phyloP scores from a whole-genome alignment of 2,888 invertebrate genomes.

The Hoplodrina ambigua region DNA sequence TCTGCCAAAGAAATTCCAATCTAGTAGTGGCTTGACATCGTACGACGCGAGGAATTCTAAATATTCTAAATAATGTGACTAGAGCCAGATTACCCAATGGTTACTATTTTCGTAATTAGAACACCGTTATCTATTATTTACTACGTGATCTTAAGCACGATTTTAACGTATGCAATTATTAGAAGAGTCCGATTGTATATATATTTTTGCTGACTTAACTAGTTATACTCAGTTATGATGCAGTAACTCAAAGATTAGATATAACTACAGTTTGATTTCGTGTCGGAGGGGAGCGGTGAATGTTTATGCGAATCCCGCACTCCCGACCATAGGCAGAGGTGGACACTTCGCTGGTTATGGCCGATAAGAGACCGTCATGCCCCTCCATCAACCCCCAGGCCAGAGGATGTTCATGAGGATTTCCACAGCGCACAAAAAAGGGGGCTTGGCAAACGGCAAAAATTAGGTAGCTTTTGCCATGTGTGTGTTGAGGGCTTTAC shows the following conservation, averaged over 20 bases:
- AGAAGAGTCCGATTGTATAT: background rate
- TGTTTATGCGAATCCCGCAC: too few relatives aligned
- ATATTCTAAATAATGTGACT: slow-evolving; percentile 23
- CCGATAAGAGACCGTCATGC: too few relatives aligned
- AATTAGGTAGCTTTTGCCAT: background rate
- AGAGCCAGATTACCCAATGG: slow-evolving; percentile 9
- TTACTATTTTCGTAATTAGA: slow-evolving; percentile 29
- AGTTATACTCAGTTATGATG: background rate
- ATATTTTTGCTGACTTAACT: background rate
- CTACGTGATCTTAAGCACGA: slow-evolving; percentile 48
- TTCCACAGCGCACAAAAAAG: too few relatives aligned
- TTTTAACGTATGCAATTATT: slow-evolving; percentile 19
- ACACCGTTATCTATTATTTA: slow-evolving; percentile 23
- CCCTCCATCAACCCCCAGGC: too few relatives aligned
- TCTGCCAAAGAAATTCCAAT: slow-evolving; percentile 30
- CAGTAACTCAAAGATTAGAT: background rate
- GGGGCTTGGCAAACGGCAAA: too few relatives aligned
- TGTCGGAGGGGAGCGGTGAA: too few relatives aligned
- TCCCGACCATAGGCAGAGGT: too few relatives aligned
- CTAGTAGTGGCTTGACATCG: slow-evolving; percentile 2
- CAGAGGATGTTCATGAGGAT: too few relatives aligned
- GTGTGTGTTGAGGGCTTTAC: background rate
- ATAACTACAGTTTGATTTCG: background rate
- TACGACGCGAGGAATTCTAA: slow-evolving; percentile 17
- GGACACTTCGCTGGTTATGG: too few relatives aligned